phyloP scores from a whole-genome alignment of 2,797 vertebrate species.

The Ceyx erithaca region DNA sequence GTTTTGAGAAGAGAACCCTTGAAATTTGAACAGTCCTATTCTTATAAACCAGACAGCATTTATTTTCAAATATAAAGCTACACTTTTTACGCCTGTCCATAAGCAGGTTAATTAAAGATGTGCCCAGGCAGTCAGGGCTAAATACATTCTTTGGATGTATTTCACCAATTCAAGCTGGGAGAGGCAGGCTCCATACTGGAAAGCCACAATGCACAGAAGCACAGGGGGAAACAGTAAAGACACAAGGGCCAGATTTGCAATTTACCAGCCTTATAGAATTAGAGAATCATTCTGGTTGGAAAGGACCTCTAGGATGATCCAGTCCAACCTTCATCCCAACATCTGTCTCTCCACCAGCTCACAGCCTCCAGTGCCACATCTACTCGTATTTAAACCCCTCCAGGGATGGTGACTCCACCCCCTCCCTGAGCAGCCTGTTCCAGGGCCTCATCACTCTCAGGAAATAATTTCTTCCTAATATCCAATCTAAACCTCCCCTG shows the following conservation, averaged over 20 bases:
- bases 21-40: constrained; percentile 46
- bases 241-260: background rate
- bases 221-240: background rate
- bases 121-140: background rate
- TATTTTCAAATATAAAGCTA: constrained; percentile 16
- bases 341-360: too few species aligned
- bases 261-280: background rate
- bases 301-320: too few species aligned
- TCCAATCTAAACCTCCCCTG: too few species aligned
- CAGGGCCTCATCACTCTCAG: too few species aligned
- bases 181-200: background rate
- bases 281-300: too few species aligned
- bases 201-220: background rate
- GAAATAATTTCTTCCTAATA: too few species aligned
- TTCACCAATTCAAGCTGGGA: background rate
- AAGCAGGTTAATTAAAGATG: constrained; percentile 5
- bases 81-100: background rate
- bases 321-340: too few species aligned
- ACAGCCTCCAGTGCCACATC: too few species aligned
- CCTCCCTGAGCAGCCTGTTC: too few species aligned
- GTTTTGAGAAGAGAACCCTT: constrained; percentile 38
- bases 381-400: too few species aligned
- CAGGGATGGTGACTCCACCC: too few species aligned
- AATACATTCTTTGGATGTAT: background rate
- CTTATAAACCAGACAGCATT: constrained; percentile 26